Base-by-base conservation (phyloP, 2,888 invertebrate species). In the Apamea anceps region DNA sequence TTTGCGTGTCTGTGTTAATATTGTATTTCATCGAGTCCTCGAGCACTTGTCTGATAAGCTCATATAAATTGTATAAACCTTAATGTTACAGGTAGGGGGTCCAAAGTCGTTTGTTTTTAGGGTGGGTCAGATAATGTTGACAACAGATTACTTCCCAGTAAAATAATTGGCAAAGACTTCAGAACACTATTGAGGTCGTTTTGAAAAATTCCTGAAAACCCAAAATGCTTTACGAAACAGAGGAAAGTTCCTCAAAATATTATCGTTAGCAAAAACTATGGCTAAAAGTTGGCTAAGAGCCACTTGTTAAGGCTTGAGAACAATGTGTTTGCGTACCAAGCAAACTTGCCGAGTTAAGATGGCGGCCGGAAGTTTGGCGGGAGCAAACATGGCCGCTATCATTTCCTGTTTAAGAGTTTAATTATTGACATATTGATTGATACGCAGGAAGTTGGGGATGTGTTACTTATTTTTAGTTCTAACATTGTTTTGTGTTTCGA, bases 221-320 rank as follows among this genome's bases (percentile, higher is more conserved):
- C 15, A 18, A 25, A 72, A 60, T 72, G 62, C 63, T 82, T 54
- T 54, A 57, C 54, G 51, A 73, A 54, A 54, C 28, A 13, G 25
- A 60, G 21, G 5, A 28, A 32, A 60, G 18, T 68, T 80, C 25
- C 21, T n/a, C 12, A 48, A 60, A 79, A 86, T 83, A 80, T 88
- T 79, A 87, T 87, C 80, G 71, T 76, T 42, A 77, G 63, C 81
- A 90, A 90, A 90, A 90, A 87, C 87, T 85, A 84, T 73, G 65
- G 21, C 65, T 74, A 66, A 85, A 90, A 90, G 76, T 91, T 88
- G 89, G 89, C 85, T 75, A 74, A 84, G 84, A 77, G 89, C 89
- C 90, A 91, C 90, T 91, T 83, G 85, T 86, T 85, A 90, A 89
- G 89, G 89, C 87, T 89, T 83, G 87, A 65, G 84, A 86, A 89